Conservation (phyloP, 2,797 vertebrate species). For the Pseudomugil gertrudae region DNA sequence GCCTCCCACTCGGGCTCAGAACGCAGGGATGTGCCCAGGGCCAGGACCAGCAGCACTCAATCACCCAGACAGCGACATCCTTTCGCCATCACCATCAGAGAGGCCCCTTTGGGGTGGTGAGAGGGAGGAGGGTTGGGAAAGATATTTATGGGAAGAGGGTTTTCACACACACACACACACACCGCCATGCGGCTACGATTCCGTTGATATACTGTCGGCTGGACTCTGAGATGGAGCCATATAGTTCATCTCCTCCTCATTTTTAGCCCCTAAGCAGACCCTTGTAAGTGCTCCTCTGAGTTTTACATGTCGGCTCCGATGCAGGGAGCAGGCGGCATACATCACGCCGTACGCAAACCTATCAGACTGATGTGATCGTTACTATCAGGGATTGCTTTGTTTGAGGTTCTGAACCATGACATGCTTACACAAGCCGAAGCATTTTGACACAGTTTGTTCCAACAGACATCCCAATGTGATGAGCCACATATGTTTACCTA, state of each 20-base stretch:
- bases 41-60: conserved; percentile 81
- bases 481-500: conserved; percentile 87
- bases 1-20: conserved; percentile 71
- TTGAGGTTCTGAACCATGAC: conserved; percentile 41
- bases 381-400: conserved; percentile 44
- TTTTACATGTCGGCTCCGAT: conserved; percentile 72
- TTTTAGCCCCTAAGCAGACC: conserved; percentile 74
- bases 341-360: conserved; percentile 55
- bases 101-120: conserved; percentile 76
- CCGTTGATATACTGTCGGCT: conserved; percentile 79
- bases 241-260: conserved; percentile 82
- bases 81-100: conserved; percentile 82
- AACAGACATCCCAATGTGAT: conserved; percentile 80
- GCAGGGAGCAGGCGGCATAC: conserved; percentile 68
- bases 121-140: conserved; percentile 9
- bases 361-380: conserved; percentile 16
- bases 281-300: conserved; percentile 77
- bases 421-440: conserved; percentile 5
- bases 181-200: conserved; percentile 74
- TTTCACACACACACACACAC: conserved; percentile 69
- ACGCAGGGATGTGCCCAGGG: conserved; percentile 73
- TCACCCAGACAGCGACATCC: conserved; percentile 86
- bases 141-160: conserved; percentile 83
- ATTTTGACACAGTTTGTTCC: conserved; percentile 35
- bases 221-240: conserved; percentile 75